A percentile compares a stretch with the other conserved stretches of the same genome.
phyloP scores from a whole-genome alignment of 2,888 invertebrate genomes.

The Podotricha telesiphe region DNA sequence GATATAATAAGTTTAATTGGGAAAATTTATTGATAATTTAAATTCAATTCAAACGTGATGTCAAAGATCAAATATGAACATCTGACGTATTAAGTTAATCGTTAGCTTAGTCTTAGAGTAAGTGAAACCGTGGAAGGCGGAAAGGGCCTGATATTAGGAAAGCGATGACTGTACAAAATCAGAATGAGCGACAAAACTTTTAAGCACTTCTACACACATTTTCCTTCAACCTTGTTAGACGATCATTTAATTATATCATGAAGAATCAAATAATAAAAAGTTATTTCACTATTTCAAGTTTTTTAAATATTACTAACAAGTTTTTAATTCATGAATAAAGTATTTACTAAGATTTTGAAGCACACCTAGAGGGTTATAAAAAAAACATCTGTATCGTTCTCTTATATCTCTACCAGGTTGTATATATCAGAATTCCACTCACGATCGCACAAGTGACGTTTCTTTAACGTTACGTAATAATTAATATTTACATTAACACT shows the following conservation, averaged over 20 bases:
- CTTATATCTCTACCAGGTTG: slow-evolving; percentile 10
- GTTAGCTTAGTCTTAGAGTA: slow-evolving; percentile 57
- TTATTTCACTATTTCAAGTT: neutral
- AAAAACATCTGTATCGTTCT: neutral
- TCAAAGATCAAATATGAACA: slow-evolving; percentile 18
- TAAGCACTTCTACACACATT: slow-evolving; percentile 9
- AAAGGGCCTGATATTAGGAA: slow-evolving; percentile 58
- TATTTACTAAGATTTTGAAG: neutral
- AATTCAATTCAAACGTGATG: neutral
- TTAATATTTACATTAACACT: slow-evolving; percentile 82
- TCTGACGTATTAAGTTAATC: slow-evolving; percentile 46
- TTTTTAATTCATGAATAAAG: neutral
- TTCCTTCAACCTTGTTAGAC: slow-evolving; percentile 3
- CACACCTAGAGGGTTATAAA: slow-evolving; percentile 28
- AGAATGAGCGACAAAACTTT: slow-evolving; percentile 6
- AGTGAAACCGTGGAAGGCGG: slow-evolving; percentile 70
- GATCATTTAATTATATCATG: neutral
- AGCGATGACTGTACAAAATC: slow-evolving; percentile 49
- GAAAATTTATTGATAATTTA: neutral
- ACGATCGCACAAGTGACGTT: slow-evolving; percentile 44
- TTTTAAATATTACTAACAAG: neutral
- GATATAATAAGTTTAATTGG: neutral
- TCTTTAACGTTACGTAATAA: slow-evolving; percentile 50
- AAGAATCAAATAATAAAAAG: no score
- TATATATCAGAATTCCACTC: slow-evolving; percentile 27